Percentiles rank a stretch among this genome's conserved stretches.
phyloP scores from a whole-genome alignment of 2,113 vertebrate genomes.

The cat (Felis catus) region F.catus_Fca126_mat1.0 CM031425.1:17703001-17703500 shows the following conservation, averaged over 20 bases:
- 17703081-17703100: conserved; percentile 92
- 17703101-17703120: conserved; percentile 96
- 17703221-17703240: neutral
- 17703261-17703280: neutral
- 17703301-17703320: neutral
- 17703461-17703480: conserved; percentile 96
- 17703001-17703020: conserved; percentile 96
- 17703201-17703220: neutral
- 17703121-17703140: conserved; percentile 39
- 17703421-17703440: conserved; percentile 54
- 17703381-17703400: conserved; percentile 19
- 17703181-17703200: neutral
- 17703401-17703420: conserved; percentile 51
- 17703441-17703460: conserved; percentile 96
- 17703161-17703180: fast-evolving
- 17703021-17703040: conserved; percentile 93
- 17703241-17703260: neutral
- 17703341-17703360: conserved; percentile 17
- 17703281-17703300: neutral
- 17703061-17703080: conserved; percentile 96
- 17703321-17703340: conserved; percentile 16
- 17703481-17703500: conserved; percentile 96
- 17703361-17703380: neutral
- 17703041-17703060: conserved; percentile 97
- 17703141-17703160: neutral